These are phyloP conservation scores for Cirrhinus mrigala DNA, from an alignment of 2,797 vertebrate species.

Conservation along the genomic window DNA sequence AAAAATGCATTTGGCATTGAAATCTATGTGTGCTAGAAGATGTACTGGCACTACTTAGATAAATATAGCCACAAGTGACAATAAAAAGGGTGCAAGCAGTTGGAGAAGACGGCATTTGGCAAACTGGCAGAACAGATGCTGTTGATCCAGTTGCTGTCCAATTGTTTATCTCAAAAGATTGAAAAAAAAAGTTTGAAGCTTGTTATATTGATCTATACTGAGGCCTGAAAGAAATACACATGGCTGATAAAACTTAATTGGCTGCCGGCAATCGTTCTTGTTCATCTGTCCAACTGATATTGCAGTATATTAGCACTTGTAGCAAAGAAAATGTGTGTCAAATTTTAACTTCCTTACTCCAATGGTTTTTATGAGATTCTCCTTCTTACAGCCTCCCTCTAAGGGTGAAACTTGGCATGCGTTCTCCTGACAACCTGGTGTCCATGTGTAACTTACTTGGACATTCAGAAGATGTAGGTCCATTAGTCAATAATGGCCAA, in stretches of 20 bases:
- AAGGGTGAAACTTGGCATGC: background rate
- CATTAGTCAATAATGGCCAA: conserved; percentile 6
- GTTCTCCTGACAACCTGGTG: background rate
- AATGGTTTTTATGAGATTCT: background rate
- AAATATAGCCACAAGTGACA: background rate
- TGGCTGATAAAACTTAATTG: conserved; percentile 12
- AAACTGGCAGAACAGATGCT: conserved; percentile 5
- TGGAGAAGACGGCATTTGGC: background rate
- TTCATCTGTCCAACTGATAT: conserved; percentile 25
- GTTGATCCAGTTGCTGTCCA: background rate
- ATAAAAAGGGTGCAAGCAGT: background rate
- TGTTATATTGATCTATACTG: background rate
- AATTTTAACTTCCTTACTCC: conserved; percentile 19
- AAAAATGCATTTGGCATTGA: conserved; percentile 7
- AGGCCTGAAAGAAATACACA: conserved; percentile 5
- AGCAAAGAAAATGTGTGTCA: background rate
- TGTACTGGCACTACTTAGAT: background rate
- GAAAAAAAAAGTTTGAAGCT: background rate
- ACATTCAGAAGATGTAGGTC: conserved; percentile 7
- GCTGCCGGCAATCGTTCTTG: background rate
- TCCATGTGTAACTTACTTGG: conserved; percentile 10
- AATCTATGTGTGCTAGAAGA: background rate
- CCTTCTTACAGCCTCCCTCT: background rate
- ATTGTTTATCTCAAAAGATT: background rate
- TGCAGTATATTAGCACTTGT: background rate